Conservation (phyloP, 2,113 vertebrate species). For the Burhinus bistriatus region DNA sequence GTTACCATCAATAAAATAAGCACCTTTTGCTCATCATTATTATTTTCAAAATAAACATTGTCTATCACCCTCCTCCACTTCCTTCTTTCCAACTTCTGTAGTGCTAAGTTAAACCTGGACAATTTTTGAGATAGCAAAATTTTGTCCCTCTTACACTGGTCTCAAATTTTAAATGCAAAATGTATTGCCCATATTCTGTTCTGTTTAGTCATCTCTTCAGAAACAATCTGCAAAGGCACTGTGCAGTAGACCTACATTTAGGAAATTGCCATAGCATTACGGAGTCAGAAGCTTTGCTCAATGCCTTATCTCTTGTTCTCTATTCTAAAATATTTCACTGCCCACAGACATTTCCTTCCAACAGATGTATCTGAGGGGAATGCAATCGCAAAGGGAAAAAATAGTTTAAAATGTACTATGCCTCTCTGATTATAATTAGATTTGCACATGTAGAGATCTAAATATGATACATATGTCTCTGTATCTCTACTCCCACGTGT, state of each 20-base stretch:
- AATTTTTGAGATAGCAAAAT: background rate
- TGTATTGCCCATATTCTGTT: background rate
- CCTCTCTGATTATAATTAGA: conserved; percentile 67
- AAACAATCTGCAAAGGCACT: background rate
- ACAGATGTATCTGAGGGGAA: conserved; percentile 4
- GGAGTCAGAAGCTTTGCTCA: background rate
- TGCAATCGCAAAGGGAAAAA: background rate
- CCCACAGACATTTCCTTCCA: background rate
- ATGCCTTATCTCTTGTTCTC: background rate
- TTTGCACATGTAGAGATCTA: conserved; percentile 33
- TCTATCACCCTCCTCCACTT: background rate
- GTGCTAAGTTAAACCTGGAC: background rate
- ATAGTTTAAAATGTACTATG: conserved; percentile 10
- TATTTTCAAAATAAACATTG: background rate
- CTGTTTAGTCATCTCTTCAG: background rate
- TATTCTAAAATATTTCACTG: background rate
- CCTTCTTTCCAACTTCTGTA: background rate
- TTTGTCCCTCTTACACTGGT: background rate
- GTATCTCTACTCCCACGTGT: conserved; percentile 19
- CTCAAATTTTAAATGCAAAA: background rate
- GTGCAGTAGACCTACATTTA: background rate
- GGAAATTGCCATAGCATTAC: background rate
- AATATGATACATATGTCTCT: conserved; percentile 51
- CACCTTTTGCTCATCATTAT: background rate
- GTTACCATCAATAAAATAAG: background rate